Evolutionary conservation across 2,113 vertebrate species (phyloP), one percentile per base, ranked within the genome.

Genomic region (Hippocampus guttulatus): DNA sequence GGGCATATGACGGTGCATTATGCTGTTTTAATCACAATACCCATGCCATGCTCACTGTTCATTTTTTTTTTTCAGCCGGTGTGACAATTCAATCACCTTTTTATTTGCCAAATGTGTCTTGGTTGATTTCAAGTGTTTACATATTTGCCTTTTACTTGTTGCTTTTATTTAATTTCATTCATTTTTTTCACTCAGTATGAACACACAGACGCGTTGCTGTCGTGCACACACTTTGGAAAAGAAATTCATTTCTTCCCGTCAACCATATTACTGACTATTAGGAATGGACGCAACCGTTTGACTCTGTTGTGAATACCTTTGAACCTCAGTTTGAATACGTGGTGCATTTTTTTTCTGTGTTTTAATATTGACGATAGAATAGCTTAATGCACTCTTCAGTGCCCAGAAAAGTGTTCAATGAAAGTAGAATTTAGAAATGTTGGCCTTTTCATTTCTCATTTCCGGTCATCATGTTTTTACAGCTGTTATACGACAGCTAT

Each of bases 51-150:
- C 57, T 65, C 67, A n/a, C 71, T 68, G 38, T 77, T 78, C 14
- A 76, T 80, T 81, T 73, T 45, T 45, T 73, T 45, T 45, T 45
- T 79, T 78, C 67, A 75, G 47, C 67, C 78, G 77, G 70, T 84
- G 69, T 70, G 78, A 84, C 69, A 79, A 71, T 78, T 84, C 72
- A 77, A 69, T 83, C 74, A 70, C 78, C 76, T 69, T 83, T 87
- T 85, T 58, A 81, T 86, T 85, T 87, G 85, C 85, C 85, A 88
- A 90, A 87, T 83, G 78, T 25, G 43, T 73, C 55, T 58, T 72
- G 51, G 67, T 85, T 85, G 54, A 71, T 71, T 70, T 76, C 80
- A 2, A 81, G 68, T 75, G 79, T 90, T 88, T 89, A 87, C 73
- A 82, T 83, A 58, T 71, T 76, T 81, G 64, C 75, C 76, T 57